These are phyloP conservation scores for Meganola albula DNA, from an alignment of 2,888 invertebrate species.

Conservation along the genomic window DNA sequence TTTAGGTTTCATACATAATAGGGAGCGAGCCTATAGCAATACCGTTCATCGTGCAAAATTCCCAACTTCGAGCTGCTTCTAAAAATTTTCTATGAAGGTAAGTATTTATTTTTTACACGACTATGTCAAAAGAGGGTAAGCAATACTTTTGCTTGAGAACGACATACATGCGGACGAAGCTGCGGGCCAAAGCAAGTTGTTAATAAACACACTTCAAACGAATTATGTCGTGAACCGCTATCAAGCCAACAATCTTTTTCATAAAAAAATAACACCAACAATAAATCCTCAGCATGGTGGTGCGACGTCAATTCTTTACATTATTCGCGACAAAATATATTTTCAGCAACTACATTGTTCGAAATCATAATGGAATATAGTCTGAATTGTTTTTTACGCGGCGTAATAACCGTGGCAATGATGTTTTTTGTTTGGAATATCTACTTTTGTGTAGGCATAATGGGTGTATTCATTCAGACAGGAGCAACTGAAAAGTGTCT, in stretches of 20 bases:
- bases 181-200: too few relatives aligned
- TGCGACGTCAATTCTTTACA: slow-evolving; percentile 32
- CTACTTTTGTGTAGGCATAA: slow-evolving; percentile 71
- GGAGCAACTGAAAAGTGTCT: slow-evolving; percentile 69
- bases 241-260: slow-evolving; percentile 14
- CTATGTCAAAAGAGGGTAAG: too few relatives aligned
- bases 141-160: too few relatives aligned
- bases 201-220: slow-evolving; percentile 14
- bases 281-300: slow-evolving; percentile 27
- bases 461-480: slow-evolving; percentile 72
- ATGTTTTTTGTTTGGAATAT: slow-evolving; percentile 70
- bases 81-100: too few relatives aligned
- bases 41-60: too few relatives aligned
- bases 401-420: slow-evolving; percentile 54
- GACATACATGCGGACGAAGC: too few relatives aligned
- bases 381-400: slow-evolving; percentile 59
- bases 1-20: too few relatives aligned
- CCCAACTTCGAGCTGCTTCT: too few relatives aligned
- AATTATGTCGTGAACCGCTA: slow-evolving; percentile 18
- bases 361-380: slow-evolving; percentile 56
- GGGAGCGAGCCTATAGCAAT: too few relatives aligned
- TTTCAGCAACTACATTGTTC: slow-evolving; percentile 54
- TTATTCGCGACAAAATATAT: slow-evolving; percentile 48
- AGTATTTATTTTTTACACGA: too few relatives aligned
- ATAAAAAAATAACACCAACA: slow-evolving; percentile 22